Base-by-base conservation (phyloP, 2,797 vertebrate species). In the Oophaga sylvatica region DNA sequence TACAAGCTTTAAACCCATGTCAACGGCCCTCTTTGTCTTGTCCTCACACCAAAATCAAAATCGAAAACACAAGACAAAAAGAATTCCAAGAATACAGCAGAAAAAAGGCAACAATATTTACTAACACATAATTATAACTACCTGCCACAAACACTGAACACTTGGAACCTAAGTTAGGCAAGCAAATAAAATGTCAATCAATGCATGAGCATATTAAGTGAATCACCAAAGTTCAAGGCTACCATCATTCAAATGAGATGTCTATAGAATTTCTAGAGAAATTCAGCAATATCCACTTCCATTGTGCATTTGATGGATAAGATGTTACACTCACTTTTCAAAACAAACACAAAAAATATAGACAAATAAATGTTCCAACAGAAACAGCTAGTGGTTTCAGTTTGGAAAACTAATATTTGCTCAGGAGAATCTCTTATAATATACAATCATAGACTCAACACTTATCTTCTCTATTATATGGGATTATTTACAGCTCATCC, bases 301-400 rank as follows among this genome's bases (percentile, higher is more conserved):
- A 76, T 83, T 83, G 80, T 82, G 60, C n/a, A n/a, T 60, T n/a
- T 88, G 75, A 88, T 62, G 68, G 26, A 80, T 80, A 63, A 70
- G 70, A 22, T 20, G 71, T 26, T 56, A 79, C 19, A 84, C 60
- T 78, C 48, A 77, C 83, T 85, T 26, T 67, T 26, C 9, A 76
- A 63, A 81, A 68, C 31, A 15, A n/a, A 57, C 41, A 62, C 17
- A 11, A 62, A 45, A 45, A 9, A 76, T 6, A n/a, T 19, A 26
- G 26, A 41, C 60, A 84, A 63, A 35, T 79, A 31, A 65, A 26
- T 73, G 41, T 75, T 9, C n/a, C n/a, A 26, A 19, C 35, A 62
- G 60, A 73, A 63, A 57, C n/a, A 80, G 19, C 22, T 62, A 75
- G 76, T 56, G 48, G 45, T 60, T 20, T 77, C 15, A 81, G 11